Conservation (phyloP, 2,888 invertebrate species). For the Aspidiotus destructor region DNA sequence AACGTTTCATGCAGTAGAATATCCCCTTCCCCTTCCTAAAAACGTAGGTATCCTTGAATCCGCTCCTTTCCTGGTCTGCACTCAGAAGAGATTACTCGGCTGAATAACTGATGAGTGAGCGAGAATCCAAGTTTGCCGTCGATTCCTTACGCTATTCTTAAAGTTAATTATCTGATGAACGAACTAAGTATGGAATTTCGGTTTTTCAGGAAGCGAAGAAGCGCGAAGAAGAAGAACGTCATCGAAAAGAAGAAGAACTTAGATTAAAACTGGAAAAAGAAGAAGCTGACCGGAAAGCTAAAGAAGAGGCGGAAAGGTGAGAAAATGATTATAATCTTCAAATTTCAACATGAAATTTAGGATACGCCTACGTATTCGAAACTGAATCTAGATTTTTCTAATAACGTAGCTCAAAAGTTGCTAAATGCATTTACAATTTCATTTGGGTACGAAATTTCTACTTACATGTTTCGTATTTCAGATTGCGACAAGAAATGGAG, state of each 20-base stretch:
- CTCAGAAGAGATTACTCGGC: too few relatives aligned
- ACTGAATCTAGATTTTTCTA: neutral
- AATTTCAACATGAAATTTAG: neutral
- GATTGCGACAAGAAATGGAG: constrained; percentile 68
- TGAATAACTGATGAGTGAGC: too few relatives aligned
- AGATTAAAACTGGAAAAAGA: constrained; percentile 57
- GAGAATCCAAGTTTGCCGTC: too few relatives aligned
- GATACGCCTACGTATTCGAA: neutral
- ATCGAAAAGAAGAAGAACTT: constrained; percentile 57
- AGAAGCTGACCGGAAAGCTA: constrained; percentile 67
- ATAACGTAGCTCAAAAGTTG: constrained; percentile 1
- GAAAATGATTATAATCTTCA: constrained; percentile 15
- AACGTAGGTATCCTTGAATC: too few relatives aligned
- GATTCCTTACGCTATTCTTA: too few relatives aligned
- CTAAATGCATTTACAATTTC: neutral
- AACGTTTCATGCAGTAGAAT: too few relatives aligned
- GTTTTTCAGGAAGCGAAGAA: constrained; percentile 54
- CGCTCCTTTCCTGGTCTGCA: too few relatives aligned
- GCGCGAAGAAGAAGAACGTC: constrained; percentile 66
- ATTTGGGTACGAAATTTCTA: neutral
- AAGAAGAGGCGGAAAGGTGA: constrained; percentile 70
- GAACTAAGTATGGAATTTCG: neutral
- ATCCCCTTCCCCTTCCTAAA: too few relatives aligned
- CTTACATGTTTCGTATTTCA: constrained; percentile 38
- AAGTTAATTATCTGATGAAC: too few relatives aligned